Evolutionary conservation across 1,140 invertebrate genomes (phyloP), one percentile per base, ranked within the genome.

Genomic region (Phortica variegata): DNA sequence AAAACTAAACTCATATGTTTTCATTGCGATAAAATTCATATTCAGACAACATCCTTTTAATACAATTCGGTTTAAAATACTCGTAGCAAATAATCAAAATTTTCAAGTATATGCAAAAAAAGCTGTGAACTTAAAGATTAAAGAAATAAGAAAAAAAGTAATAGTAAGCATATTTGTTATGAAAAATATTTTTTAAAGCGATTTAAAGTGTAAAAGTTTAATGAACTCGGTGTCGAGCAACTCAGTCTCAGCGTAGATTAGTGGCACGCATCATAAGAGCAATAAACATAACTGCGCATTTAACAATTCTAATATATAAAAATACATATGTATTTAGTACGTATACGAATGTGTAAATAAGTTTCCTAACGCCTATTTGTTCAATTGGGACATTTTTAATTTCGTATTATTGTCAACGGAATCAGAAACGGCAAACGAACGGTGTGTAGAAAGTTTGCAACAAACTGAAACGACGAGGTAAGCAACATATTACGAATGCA

Each of bases 181-280:
- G 47, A 26, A 47, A 29, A 29, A 12, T 29, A 6, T 12, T 6
- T 29, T 29, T 29, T 29, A 29, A 7, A 7, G 12, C 26, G 6
- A 7, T 12, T 29, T 29, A 7, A 29, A 7, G 12, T 29, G 26
- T 29, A 12, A 7, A 12, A 7, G 6, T 29, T 29, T 29, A 15
- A 34, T 15, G 12, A 34, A 34, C 12, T n/a, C 33, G 16, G 12
- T 34, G 16, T 46, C 51, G 42, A 49, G 54, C 45, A 46, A 54
- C 54, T 56, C 51, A 49, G 32, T 56, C 54, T 56, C 54, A 56
- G 54, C 54, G 54, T 21, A 54, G 54, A 56, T 56, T 56, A 56
- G 54, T 56, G 43, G 51, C 46, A 42, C 32, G 51, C 47, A 21
- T 43, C 31, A 40, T 37, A 42, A 16, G 17, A 26, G 15, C 42